Evolutionary conservation across 2,797 vertebrate species (phyloP), one percentile per base, ranked within the genome.

Genomic region (Sebastes cheni): DNA sequence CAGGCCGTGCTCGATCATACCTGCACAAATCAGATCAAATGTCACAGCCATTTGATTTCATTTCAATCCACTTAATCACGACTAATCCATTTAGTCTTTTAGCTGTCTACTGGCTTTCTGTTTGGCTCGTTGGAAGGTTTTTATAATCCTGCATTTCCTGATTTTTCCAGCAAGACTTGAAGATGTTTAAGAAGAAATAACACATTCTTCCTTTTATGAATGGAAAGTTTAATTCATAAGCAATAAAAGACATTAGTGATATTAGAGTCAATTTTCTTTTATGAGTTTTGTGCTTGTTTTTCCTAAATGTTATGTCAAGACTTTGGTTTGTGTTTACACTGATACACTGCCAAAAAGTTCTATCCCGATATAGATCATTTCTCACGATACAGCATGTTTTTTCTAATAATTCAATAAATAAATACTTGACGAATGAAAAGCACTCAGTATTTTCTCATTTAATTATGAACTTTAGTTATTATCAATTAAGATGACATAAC

Each of bases 1-100:
- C 80, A 99, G 96, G 74, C 98, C 98, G 39, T 98, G 97, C 79
- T 99, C 98, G 36, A 99, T 97, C 97, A 99, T 96, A 46, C 98
- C 98, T 99, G 82, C 12, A 42, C 6, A 10, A 1, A 61, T 3
- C 12, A 61, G 8, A 46, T 3, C 0, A 10, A 55, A 79, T 11
- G 55, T 42, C 64, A 25, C 6, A 1, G 29, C 11, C 4, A 3
- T 36, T 67, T 36, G 0, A 25, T 52, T 67, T 27, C 0, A 46
- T 13, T 50, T 50, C 1, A 61, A 2, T 20, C 23, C 8, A 3
- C 42, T 32, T n/a, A 1, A 23, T 56, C 32, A 11, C 7, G 16
- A 10, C 5, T 60, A 11, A 50, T 32, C 16, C 18, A 52, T 6
- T 50, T 16, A 9, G 6, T 8, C 8, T 58, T 30, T 56, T 16